A percentile compares a stretch with the other conserved stretches of the same genome.
Conservation (phyloP, 2,797 vertebrate species). For the Eospalax fontanierii region DNA sequence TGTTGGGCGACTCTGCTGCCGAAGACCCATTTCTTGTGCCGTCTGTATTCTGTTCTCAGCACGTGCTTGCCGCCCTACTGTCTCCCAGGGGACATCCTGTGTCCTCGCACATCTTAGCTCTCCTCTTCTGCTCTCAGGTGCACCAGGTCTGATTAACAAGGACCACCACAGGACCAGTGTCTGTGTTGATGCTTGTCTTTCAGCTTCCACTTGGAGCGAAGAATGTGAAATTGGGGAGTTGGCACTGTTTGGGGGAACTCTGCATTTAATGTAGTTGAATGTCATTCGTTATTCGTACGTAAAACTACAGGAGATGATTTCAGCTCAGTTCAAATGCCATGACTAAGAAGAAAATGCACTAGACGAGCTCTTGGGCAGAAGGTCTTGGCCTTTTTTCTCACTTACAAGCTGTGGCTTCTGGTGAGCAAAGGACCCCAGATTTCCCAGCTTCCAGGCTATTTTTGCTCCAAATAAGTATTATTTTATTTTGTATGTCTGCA, state of each 20-base stretch:
- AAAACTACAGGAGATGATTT: neutral
- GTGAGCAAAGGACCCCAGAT: neutral
- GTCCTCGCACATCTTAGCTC: neutral
- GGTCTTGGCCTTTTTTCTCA: neutral
- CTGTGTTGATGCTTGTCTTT: neutral
- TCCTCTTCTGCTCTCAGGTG: neutral
- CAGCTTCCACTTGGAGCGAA: neutral
- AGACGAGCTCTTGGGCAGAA: neutral
- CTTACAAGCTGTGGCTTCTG: neutral
- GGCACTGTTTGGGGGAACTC: neutral
- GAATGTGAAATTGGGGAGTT: neutral
- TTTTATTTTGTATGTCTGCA: neutral
- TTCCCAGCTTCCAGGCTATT: neutral
- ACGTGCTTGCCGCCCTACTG: neutral
- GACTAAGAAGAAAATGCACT: neutral
- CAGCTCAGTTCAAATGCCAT: neutral
- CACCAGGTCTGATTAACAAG: neutral
- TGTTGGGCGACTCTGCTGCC: neutral
- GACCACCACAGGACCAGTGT: neutral
- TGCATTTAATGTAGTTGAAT: neutral
- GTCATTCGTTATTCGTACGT: neutral
- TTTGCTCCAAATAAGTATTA: neutral
- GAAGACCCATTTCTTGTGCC: neutral
- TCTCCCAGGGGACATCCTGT: too few species aligned
- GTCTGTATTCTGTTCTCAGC: neutral